A percentile compares a stretch with the other conserved stretches of the same genome.
phyloP scores from a whole-genome alignment of 2,888 invertebrate genomes.

The Drosophila prolongata region DNA sequence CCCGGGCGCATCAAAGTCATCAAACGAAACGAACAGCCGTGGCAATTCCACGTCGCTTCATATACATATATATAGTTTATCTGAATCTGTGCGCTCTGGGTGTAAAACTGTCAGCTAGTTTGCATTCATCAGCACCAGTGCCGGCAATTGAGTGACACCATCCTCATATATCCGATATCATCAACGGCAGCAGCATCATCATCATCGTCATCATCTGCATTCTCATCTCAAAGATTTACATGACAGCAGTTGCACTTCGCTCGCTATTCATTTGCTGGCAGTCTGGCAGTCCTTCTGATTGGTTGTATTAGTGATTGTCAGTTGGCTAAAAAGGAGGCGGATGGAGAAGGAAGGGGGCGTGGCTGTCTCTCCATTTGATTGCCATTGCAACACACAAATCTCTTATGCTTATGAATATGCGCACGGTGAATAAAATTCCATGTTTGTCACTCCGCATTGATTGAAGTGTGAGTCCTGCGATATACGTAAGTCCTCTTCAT shows the following conservation, averaged over 20 bases:
- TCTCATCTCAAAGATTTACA: slow-evolving; percentile 57
- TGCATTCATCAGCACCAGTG: slow-evolving; percentile 65
- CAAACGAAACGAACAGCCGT: slow-evolving; percentile 48
- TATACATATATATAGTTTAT: slow-evolving; percentile 13
- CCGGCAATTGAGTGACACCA: slow-evolving; percentile 69
- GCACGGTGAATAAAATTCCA: slow-evolving; percentile 48
- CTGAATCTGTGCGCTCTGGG: slow-evolving; percentile 11
- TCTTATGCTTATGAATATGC: slow-evolving; percentile 75
- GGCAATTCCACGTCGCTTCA: slow-evolving; percentile 5
- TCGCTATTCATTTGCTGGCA: slow-evolving; percentile 67
- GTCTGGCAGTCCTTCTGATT: slow-evolving; percentile 56
- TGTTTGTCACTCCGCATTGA: slow-evolving; percentile 65
- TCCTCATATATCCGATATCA: slow-evolving; percentile 19
- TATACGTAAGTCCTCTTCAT: slow-evolving; percentile 7
- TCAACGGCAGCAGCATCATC: slow-evolving; percentile 6
- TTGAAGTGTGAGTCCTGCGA: slow-evolving; percentile 47
- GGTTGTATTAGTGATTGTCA: slow-evolving; percentile 67
- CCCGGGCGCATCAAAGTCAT: slow-evolving; percentile 50
- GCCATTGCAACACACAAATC: slow-evolving; percentile 57
- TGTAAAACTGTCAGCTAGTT: slow-evolving; percentile 48
- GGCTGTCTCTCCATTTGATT: slow-evolving; percentile 55
- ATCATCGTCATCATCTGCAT: slow-evolving; percentile 10
- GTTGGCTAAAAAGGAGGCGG: slow-evolving; percentile 12
- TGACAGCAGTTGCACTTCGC: slow-evolving; percentile 61
- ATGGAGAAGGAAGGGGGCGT: background rate